Evolutionary conservation across 1,140 invertebrate genomes (phyloP).

Genomic region (Hylaeus anthracinus): DNA sequence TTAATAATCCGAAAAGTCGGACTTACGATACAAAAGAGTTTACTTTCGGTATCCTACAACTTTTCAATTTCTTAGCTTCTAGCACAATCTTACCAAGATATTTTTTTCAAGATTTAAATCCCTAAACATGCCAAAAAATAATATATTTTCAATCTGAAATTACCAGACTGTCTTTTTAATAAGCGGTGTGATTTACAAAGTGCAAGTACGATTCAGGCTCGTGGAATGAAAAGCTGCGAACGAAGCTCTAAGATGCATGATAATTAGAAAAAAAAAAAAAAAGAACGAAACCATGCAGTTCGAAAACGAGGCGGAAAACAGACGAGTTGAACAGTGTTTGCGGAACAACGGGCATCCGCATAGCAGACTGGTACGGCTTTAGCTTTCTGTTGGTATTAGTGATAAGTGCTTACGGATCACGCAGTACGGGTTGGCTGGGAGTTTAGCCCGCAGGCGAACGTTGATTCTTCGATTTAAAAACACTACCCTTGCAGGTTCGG

Average conservation of each 20-base stretch:
- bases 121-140: no score
- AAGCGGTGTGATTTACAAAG: neutral
- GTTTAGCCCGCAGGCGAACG: neutral
- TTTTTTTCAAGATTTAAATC: no score
- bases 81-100: no score
- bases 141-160: no score
- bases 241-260: neutral
- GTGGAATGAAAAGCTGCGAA: neutral
- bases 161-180: no score
- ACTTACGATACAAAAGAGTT: no score
- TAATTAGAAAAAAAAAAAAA: neutral
- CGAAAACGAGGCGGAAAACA: no score
- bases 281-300: neutral
- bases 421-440: neutral
- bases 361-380: neutral
- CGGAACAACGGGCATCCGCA: no score
- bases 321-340: no score
- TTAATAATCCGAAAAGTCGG: no score
- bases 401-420: neutral
- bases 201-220: neutral
- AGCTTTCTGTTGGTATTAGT: neutral
- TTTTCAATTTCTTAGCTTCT: no score
- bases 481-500: slow-evolving; percentile 7
- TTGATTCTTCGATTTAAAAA: slow-evolving; percentile 51
- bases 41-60: no score